phyloP scores from a whole-genome alignment of 2,888 invertebrate genomes.

The Blastobasis adustella region DNA sequence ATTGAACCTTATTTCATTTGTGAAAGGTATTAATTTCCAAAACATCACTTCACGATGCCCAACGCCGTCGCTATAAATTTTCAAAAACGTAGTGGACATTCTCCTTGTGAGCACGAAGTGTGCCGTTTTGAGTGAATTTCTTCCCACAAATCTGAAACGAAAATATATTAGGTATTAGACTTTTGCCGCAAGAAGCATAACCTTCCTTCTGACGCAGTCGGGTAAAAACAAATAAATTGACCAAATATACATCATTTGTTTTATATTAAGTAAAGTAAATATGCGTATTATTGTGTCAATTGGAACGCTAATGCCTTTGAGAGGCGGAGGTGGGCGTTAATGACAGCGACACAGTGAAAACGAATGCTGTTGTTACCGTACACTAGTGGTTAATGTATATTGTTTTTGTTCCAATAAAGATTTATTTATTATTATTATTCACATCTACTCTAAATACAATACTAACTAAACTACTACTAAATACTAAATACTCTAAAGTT shows the following conservation, averaged over 20 bases:
- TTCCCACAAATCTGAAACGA: slow-evolving; percentile 29
- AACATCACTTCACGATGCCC: too few species aligned
- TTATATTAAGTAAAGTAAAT: not conserved
- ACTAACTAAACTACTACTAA: too few species aligned
- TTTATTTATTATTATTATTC: not conserved
- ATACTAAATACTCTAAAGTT: too few species aligned
- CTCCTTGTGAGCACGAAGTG: slow-evolving; percentile 40
- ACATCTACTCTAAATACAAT: not conserved
- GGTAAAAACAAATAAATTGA: not conserved
- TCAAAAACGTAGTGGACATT: slow-evolving; percentile 24
- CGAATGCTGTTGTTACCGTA: too few species aligned
- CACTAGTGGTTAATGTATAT: too few species aligned
- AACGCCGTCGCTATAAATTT: too few species aligned
- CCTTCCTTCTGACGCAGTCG: not conserved
- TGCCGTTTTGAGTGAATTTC: slow-evolving; percentile 43
- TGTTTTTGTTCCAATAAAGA: too few species aligned
- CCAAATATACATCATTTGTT: not conserved
- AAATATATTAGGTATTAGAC: not conserved
- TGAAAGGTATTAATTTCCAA: too few species aligned
- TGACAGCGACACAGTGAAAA: too few species aligned
- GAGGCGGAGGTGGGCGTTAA: too few species aligned
- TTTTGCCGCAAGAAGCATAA: not conserved
- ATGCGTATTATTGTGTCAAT: not conserved
- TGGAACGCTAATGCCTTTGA: too few species aligned
- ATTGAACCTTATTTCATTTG: too few species aligned